phyloP scores from a whole-genome alignment of 2,888 invertebrate species.

The Onthophagus sagittarius region DNA sequence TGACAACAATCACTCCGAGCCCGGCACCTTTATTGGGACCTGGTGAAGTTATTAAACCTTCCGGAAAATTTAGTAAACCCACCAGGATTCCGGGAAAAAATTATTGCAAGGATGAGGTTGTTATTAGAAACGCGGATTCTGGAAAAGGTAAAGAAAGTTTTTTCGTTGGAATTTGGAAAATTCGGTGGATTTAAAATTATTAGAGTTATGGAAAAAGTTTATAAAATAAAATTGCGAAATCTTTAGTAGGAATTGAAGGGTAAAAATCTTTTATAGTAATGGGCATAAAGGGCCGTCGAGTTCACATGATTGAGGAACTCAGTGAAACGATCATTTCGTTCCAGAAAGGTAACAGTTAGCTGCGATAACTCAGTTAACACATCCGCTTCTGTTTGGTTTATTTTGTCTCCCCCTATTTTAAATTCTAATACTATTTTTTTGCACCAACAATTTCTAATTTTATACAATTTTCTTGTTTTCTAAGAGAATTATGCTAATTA shows the following conservation, averaged over 20 bases:
- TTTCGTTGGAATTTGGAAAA: not conserved
- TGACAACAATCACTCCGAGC: conserved; percentile 54
- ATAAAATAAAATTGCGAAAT: conserved; percentile 11
- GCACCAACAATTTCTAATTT: not conserved
- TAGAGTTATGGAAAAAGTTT: conserved; percentile 9
- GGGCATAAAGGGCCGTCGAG: conserved; percentile 97
- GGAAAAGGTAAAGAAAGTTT: conserved; percentile 73
- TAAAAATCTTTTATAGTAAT: conserved; percentile 69
- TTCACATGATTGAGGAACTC: conserved; percentile 98
- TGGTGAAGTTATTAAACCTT: conserved; percentile 82
- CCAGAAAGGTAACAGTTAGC: conserved; percentile 81
- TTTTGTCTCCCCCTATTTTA: not conserved
- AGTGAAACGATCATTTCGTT: conserved; percentile 98
- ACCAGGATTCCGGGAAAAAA: conserved; percentile 89
- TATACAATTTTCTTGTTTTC: not conserved
- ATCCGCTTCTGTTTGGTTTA: not conserved
- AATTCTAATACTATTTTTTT: conserved; percentile 4
- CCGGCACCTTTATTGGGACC: conserved; percentile 64
- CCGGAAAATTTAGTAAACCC: conserved; percentile 84
- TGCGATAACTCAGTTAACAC: not conserved
- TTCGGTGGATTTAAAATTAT: not conserved
- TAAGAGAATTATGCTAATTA: conserved; percentile 8
- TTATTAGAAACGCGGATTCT: conserved; percentile 91
- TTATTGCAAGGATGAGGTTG: conserved; percentile 92
- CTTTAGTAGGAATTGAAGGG: conserved; percentile 5